Percentiles rank a stretch among this genome's conserved stretches.
Evolutionary conservation across 2,113 vertebrate species (phyloP).

Genomic region (Phylloscopus trochiloides): DNA sequence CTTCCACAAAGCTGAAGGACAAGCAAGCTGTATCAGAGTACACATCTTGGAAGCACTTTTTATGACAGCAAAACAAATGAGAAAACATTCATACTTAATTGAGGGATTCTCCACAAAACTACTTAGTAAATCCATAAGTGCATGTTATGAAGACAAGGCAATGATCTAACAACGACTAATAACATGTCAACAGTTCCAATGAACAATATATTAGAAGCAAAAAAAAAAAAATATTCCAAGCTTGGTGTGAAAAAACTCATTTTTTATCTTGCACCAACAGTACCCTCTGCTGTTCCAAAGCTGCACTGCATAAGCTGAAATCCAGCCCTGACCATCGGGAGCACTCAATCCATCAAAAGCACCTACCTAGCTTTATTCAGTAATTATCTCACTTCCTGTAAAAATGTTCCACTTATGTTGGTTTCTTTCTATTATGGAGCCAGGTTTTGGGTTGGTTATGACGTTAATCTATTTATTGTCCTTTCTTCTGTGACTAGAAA

Average conservation of each 20-base stretch:
- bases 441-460: background rate
- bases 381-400: background rate
- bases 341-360: background rate
- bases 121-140: background rate
- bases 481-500: background rate
- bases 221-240: background rate
- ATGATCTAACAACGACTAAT: background rate
- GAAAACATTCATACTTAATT: background rate
- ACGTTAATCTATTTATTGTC: background rate
- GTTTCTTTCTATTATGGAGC: background rate
- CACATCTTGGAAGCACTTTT: background rate
- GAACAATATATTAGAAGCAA: background rate
- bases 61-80: background rate
- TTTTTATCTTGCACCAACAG: conserved; percentile 28
- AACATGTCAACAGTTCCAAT: background rate
- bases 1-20: background rate
- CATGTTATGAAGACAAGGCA: rapidly evolving
- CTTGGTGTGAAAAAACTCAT: background rate
- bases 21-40: background rate
- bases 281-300: conserved; percentile 51
- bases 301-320: background rate
- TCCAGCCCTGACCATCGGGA: background rate
- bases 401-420: background rate
- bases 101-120: background rate
- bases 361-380: background rate